Percentiles rank a stretch among this genome's conserved stretches.
These are phyloP conservation scores for Cryptotis parvus DNA, from an alignment of 2,113 vertebrate species.

Conservation along the genomic window DNA sequence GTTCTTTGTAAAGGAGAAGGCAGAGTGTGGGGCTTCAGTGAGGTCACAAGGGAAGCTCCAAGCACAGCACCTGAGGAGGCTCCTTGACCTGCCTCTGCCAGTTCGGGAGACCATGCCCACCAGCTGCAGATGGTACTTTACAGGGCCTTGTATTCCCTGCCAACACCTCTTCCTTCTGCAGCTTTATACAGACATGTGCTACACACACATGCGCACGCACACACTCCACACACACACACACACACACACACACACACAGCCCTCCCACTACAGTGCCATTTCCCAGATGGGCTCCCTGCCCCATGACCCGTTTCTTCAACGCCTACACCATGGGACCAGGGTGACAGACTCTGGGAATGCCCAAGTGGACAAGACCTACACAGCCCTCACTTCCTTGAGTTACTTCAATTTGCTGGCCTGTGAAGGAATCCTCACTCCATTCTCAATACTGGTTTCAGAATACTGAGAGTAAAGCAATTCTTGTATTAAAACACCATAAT, in stretches of 20 bases:
- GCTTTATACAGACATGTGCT: too few relatives aligned
- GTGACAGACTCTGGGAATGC: not conserved
- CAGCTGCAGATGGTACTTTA: not conserved
- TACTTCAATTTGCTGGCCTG: not conserved
- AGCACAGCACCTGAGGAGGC: not conserved
- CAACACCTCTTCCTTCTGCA: not conserved
- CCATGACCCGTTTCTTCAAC: not conserved
- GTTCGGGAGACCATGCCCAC: not conserved
- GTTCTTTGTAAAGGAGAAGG: too few relatives aligned
- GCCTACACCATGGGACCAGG: not conserved
- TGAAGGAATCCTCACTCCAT: not conserved
- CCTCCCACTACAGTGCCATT: not conserved
- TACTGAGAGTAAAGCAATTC: too few relatives aligned
- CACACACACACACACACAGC: too few relatives aligned
- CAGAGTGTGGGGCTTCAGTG: not conserved
- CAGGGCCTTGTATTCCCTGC: not conserved
- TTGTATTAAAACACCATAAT: too few relatives aligned
- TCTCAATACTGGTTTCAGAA: not conserved
- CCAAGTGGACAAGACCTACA: not conserved
- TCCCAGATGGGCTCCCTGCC: conserved; percentile 33
- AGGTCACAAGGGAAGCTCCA: not conserved
- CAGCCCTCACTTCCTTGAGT: not conserved
- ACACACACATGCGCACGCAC: too few relatives aligned
- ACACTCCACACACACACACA: too few relatives aligned
- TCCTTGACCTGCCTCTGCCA: too few relatives aligned